A percentile compares a stretch with the other conserved stretches of the same genome.
phyloP scores from a whole-genome alignment of 2,888 invertebrate species.

The Lasioglossum pauxillum region DNA sequence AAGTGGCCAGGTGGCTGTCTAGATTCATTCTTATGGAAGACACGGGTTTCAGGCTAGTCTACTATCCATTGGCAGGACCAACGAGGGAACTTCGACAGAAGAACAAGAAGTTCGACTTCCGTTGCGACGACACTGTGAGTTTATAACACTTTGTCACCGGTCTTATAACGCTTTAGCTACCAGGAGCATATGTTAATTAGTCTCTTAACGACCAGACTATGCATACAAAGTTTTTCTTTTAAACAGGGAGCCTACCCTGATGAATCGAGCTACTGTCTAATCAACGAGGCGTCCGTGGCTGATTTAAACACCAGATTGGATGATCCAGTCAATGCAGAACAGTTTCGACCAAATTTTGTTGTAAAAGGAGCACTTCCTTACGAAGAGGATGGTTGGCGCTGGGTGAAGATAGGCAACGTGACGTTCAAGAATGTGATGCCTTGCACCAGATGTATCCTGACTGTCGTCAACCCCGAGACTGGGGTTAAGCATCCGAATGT shows the following conservation, averaged over 20 bases:
- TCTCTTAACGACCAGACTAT: neutral
- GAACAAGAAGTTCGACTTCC: slow-evolving; percentile 78
- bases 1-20: slow-evolving; percentile 90
- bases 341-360: slow-evolving; percentile 90
- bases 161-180: neutral
- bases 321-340: slow-evolving; percentile 85
- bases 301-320: slow-evolving; percentile 88
- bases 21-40: slow-evolving; percentile 86
- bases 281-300: slow-evolving; percentile 88
- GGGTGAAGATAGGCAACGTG: slow-evolving; percentile 88
- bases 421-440: slow-evolving; percentile 88
- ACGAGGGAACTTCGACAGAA: slow-evolving; percentile 76
- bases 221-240: neutral
- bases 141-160: neutral
- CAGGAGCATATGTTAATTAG: neutral
- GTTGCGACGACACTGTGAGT: slow-evolving; percentile 76
- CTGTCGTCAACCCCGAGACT: slow-evolving; percentile 89
- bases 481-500: slow-evolving; percentile 86
- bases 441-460: slow-evolving; percentile 90
- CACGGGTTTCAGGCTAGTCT: slow-evolving; percentile 86
- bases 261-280: slow-evolving; percentile 88
- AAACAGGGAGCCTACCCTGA: slow-evolving; percentile 89
- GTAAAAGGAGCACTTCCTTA: slow-evolving; percentile 87
- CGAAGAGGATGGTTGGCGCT: slow-evolving; percentile 90
- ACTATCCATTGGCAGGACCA: slow-evolving; percentile 86